These are phyloP conservation scores for Pelobates cultripes DNA, from an alignment of 2,797 vertebrate species.

Conservation along the genomic window DNA sequence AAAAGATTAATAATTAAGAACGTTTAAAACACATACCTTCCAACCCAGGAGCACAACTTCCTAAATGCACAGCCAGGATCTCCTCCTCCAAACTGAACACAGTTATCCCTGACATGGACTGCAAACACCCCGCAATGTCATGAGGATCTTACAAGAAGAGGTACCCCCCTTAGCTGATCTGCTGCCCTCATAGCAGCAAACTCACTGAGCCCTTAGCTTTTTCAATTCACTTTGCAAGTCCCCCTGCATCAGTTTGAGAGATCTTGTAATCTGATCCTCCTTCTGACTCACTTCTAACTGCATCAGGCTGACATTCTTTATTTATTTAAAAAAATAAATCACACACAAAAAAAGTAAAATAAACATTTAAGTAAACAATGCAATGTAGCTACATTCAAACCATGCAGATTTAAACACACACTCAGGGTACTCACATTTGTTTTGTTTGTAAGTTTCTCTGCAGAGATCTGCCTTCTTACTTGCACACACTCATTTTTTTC, in stretches of 20 bases:
- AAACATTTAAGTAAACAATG: constrained; percentile 25
- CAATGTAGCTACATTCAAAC: no score
- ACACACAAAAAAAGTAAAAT: neutral
- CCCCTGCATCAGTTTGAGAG: constrained; percentile 69
- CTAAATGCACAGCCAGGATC: neutral
- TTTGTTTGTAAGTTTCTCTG: constrained; percentile 33
- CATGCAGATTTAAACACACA: neutral
- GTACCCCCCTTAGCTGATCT: constrained; percentile 54
- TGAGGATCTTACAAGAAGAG: neutral
- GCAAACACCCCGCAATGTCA: constrained; percentile 7
- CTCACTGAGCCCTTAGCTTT: constrained; percentile 52
- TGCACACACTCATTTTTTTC: constrained; percentile 33
- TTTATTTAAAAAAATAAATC: neutral
- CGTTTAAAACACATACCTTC: constrained; percentile 23
- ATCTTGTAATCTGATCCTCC: constrained; percentile 74
- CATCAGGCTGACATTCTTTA: constrained; percentile 69
- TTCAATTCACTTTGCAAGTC: constrained; percentile 41
- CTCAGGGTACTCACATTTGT: constrained; percentile 53
- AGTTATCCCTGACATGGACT: constrained; percentile 9
- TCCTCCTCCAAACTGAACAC: neutral
- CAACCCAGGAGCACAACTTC: neutral
- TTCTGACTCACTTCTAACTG: constrained; percentile 71
- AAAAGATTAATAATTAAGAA: no score
- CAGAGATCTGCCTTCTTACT: constrained; percentile 22
- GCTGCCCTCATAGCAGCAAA: constrained; percentile 40